phyloP scores from a whole-genome alignment of 2,113 vertebrate species.

The Mohoua ochrocephala region DNA sequence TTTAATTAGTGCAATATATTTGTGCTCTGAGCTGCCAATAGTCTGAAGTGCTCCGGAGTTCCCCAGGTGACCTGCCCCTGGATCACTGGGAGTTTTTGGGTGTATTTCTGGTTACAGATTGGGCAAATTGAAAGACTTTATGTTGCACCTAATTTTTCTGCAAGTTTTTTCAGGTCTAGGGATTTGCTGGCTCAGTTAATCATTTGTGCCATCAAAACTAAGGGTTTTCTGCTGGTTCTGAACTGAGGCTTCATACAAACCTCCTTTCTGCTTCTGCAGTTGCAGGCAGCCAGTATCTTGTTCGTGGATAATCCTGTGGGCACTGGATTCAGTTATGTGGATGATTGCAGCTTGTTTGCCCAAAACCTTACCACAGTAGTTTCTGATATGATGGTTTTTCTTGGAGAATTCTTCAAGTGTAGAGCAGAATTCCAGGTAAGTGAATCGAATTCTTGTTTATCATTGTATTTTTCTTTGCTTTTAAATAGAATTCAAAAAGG shows the following conservation, averaged over 20 bases:
- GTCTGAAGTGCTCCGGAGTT: background rate
- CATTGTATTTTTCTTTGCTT: background rate
- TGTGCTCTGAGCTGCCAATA: background rate
- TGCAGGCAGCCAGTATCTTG: constrained; percentile 84
- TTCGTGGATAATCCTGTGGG: constrained; percentile 98
- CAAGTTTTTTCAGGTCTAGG: background rate
- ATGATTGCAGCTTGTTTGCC: constrained; percentile 71
- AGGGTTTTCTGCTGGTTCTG: background rate
- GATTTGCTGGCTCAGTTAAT: background rate
- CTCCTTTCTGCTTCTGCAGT: constrained; percentile 58
- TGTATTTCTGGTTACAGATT: background rate
- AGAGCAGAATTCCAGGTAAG: constrained; percentile 85
- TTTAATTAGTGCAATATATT: background rate
- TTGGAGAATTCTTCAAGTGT: constrained; percentile 78
- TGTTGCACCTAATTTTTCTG: background rate
- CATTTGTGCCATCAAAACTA: background rate
- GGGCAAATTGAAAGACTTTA: background rate
- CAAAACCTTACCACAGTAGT: constrained; percentile 80
- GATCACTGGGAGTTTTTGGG: background rate
- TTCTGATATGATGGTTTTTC: constrained; percentile 90
- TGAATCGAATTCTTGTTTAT: background rate
- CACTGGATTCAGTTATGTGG: constrained; percentile 89
- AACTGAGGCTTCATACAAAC: background rate
- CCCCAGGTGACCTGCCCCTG: background rate
- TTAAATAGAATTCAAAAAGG: background rate